Evolutionary conservation across 2,888 invertebrate genomes (phyloP).

Genomic region (Digitonthophagus gazella): DNA sequence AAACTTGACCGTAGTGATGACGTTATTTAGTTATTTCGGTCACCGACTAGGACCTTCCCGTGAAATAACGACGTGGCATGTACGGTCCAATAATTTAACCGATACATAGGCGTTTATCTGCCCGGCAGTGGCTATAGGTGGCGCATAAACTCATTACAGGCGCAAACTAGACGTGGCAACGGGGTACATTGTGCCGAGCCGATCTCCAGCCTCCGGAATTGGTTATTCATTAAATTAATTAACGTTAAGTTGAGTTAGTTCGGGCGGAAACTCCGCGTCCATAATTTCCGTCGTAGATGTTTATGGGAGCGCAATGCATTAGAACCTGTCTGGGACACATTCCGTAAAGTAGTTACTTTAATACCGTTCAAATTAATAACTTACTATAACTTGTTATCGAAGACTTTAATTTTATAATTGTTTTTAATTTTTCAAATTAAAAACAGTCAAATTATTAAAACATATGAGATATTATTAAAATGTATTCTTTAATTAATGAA

Average conservation of each 20-base stretch:
- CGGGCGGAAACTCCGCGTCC: neutral
- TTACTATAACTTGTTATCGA: too few relatives aligned
- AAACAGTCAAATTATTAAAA: too few relatives aligned
- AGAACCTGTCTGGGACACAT: too few relatives aligned
- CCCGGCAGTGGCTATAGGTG: neutral
- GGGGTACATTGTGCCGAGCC: neutral
- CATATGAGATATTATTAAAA: too few relatives aligned
- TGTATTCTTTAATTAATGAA: too few relatives aligned
- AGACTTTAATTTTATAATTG: too few relatives aligned
- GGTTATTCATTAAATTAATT: neutral
- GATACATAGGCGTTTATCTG: neutral
- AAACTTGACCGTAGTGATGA: too few relatives aligned
- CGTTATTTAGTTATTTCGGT: neutral
- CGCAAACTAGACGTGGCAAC: neutral
- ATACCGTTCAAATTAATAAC: too few relatives aligned
- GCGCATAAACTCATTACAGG: neutral
- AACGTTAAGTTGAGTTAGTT: neutral
- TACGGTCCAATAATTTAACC: neutral
- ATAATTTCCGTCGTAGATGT: neutral
- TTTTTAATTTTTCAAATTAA: too few relatives aligned
- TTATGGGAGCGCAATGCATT: neutral
- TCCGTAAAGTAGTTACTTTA: too few relatives aligned
- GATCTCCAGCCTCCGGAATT: neutral
- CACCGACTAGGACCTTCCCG: neutral
- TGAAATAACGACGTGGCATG: neutral